These are phyloP conservation scores for Mesitornis unicolor DNA, from an alignment of 2,113 vertebrate species.

Conservation along the genomic window DNA sequence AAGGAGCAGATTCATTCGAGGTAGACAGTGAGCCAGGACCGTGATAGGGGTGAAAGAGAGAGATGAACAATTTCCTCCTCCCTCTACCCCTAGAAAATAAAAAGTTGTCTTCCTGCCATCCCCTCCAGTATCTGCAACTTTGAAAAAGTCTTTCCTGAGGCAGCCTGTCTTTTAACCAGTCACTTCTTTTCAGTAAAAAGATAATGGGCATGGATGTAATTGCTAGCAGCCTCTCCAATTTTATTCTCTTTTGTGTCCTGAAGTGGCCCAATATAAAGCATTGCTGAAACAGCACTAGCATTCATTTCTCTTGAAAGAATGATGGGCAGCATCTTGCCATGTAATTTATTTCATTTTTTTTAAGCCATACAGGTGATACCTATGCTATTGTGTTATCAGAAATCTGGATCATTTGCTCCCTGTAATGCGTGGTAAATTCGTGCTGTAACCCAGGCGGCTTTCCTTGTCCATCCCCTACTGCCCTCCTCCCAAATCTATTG, in stretches of 20 bases:
- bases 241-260: background rate
- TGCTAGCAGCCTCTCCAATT: background rate
- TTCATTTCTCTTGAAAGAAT: background rate
- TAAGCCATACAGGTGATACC: background rate
- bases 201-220: background rate
- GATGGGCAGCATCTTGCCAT: background rate
- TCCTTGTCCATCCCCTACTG: background rate
- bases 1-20: background rate
- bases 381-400: background rate
- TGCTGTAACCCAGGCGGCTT: background rate
- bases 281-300: background rate
- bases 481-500: background rate
- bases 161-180: background rate
- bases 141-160: background rate
- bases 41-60: background rate
- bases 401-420: background rate
- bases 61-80: background rate
- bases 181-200: background rate
- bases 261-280: background rate
- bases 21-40: background rate
- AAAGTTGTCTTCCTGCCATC: fast-evolving
- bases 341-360: background rate
- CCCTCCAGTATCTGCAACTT: background rate
- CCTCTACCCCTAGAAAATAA: background rate
- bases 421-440: background rate